A percentile compares a stretch with the other conserved stretches of the same genome.
Evolutionary conservation across 2,797 vertebrate genomes (phyloP).

Genomic region (Furcifer pardalis): DNA sequence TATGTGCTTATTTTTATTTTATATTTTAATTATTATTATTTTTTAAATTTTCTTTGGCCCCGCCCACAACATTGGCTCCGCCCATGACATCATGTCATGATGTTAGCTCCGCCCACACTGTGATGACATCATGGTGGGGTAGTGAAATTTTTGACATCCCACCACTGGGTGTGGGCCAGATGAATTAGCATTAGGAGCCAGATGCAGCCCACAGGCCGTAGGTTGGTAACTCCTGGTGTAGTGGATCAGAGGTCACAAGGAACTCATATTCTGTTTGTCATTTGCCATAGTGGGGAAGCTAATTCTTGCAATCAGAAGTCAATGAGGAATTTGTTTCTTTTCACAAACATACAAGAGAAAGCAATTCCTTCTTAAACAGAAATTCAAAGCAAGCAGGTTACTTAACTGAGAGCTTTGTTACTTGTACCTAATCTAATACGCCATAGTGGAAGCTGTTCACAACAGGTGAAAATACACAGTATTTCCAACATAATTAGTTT

Average conservation of each 20-base stretch:
- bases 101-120: no score
- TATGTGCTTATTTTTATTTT: no score
- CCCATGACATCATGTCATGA: no score
- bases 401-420: slow-evolving; percentile 43
- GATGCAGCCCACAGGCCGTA: no score
- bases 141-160: no score
- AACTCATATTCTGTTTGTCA: slow-evolving; percentile 31
- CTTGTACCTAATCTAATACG: slow-evolving; percentile 47
- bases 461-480: slow-evolving; percentile 40
- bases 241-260: slow-evolving; percentile 39
- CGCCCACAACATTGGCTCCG: no score
- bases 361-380: slow-evolving; percentile 31
- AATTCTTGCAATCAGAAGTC: slow-evolving; percentile 37
- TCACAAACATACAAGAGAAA: not conserved
- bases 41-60: no score
- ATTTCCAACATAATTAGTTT: not conserved
- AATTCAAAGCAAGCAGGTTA: slow-evolving; percentile 45
- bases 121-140: no score
- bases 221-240: no score
- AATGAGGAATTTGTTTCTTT: slow-evolving; percentile 53
- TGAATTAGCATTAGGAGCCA: no score
- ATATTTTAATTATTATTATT: no score
- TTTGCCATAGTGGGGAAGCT: slow-evolving; percentile 39
- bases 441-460: slow-evolving; percentile 39
- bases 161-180: no score